Base-by-base conservation (phyloP, 2,113 vertebrate genomes). In the Zeus faber region DNA sequence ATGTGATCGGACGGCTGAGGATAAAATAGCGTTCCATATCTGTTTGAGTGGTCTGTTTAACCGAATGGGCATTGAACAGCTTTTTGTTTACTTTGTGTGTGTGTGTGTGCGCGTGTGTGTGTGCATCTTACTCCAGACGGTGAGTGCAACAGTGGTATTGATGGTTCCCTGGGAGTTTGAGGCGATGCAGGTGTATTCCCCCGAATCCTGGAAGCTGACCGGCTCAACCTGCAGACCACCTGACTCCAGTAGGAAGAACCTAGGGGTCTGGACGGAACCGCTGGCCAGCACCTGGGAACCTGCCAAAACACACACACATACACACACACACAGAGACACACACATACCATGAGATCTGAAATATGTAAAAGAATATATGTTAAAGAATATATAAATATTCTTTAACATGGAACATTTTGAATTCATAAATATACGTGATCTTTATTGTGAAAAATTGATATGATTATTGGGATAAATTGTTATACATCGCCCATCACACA, bases 41-140 rank as follows among this genome's bases (percentile, higher is more conserved):
- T 61, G 54, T 72, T 68, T 46, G 43, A 46, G 55, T 25, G 54
- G 51, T 64, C 52, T 61, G 22, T 68, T 66, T 50, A n/a, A n/a
- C 13, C 45, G 4, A 67, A 78, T 53, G 43, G 57, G 49, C 68
- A 73, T 75, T 39, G 71, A 82, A 55, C 29, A 49, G 25, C 40
- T 74, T 26, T 54, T 50, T 61, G 58, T 51, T 50, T 21, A 24
- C 43, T 50, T 16, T 60, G 23, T 31, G 46, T 65, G 62, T 52
- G 61, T 59, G 20, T 1, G 27, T 18, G 14, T 17, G 49, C 17
- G 22, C 46, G 31, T 48, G 29, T 54, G 27, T 21, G 10, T 51
- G 23, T 31, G 31, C 18, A 5, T 63, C 92, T 92, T 94, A 98
- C 96, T 96, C 94, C 91, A 96, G 51, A 98, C 92, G 1, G 92